Percentiles rank a stretch among this genome's conserved stretches.
phyloP scores from a whole-genome alignment of 23 tunicate genomes.

The Botrylloides violaceus region DNA sequence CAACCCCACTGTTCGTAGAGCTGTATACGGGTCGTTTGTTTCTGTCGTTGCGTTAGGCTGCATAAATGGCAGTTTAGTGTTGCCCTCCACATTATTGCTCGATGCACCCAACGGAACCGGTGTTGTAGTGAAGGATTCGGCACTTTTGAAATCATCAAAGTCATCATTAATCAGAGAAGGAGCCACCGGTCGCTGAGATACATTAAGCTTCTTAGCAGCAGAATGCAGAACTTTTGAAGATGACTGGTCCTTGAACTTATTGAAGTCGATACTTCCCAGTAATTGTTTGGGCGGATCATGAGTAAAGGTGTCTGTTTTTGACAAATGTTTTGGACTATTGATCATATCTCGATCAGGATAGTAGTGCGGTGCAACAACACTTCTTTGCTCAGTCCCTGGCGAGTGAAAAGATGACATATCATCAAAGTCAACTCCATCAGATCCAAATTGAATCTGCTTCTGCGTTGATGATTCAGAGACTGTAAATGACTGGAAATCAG shows the following conservation, averaged over 20 bases:
- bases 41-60: neutral
- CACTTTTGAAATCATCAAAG: neutral
- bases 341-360: constrained; percentile 3
- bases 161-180: neutral
- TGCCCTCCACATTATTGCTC: neutral
- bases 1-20: neutral
- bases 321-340: neutral
- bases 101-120: neutral
- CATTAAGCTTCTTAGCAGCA: neutral
- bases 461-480: neutral
- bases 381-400: neutral
- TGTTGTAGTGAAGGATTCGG: neutral
- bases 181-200: neutral
- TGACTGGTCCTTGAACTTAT: neutral
- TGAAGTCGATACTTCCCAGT: neutral
- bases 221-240: neutral
- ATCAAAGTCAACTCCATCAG: constrained; percentile 42
- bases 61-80: too few relatives aligned
- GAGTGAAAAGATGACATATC: constrained; percentile 23
- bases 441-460: neutral
- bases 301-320: neutral
- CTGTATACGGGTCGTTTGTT: neutral
- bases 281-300: neutral
- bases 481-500: neutral
- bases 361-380: neutral